Evolutionary conservation across 2,888 invertebrate genomes (phyloP), one percentile per base, ranked within the genome.

Genomic region (Drosophila greeni): DNA sequence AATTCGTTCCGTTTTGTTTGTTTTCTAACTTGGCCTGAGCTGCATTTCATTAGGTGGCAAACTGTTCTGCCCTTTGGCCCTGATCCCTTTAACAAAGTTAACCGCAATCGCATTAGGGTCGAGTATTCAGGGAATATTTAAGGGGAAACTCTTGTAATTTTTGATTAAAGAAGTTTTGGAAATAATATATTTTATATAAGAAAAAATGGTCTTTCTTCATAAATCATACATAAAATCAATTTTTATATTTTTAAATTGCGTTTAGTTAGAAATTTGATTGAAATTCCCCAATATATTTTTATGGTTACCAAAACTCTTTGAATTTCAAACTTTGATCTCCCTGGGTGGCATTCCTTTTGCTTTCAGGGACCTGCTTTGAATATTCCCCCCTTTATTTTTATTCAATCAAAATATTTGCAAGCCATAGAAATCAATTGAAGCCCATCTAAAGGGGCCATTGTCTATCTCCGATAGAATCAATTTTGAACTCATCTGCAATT

Each of bases 1-100:
- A 52, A 39, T 52, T 64, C 40, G 33, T 34, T 45, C 29, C 31
- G 31, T 66, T 67, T 67, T 68, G 34, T 68, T 51, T 51, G 45
- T 39, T n/a, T 42, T 47, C 55, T 20, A 54, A 66, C 45, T 55
- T 55, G 26, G 64, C 53, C 47, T 18, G 39, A 66, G 66, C 34
- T 47, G 47, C 47, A 54, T 61, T 62, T 49, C 33, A 62, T 62
- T 62, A 49, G 48, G 48, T 62, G 45, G 34, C 34, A 16, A 20
- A 39, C 29, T 47, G 11, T n/a, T n/a, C 31, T 24, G 31, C 45
- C 6, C n/a, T 18, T 31, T 14, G 23, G 9, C 5, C 53, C 16
- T 33, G 47, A 59, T 37, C 60, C 59, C 20, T 33, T 37, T 31
- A 45, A 11, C 18, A 59, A 60, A 24, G n/a, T 31, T 20, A 24